Percentiles rank a stretch among this genome's conserved stretches.
Conservation (phyloP, 1,140 invertebrate species). For the Akabosia matsudoensis region DNA sequence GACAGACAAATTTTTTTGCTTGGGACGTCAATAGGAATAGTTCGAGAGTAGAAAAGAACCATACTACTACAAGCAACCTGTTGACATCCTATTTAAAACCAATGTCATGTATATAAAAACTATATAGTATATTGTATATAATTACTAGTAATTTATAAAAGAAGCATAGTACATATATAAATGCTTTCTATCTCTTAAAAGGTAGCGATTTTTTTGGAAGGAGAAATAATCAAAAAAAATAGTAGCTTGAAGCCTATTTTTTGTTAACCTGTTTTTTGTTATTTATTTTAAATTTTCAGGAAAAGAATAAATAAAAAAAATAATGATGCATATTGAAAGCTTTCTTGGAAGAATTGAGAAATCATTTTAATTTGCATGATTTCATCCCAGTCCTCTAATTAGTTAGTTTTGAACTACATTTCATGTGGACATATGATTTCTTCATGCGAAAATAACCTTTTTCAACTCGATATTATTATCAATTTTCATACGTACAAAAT, state of each 20-base stretch:
- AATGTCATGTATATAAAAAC: too few relatives aligned
- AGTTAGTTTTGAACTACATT: too few relatives aligned
- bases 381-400: too few relatives aligned
- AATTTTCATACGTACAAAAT: too few relatives aligned
- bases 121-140: background rate
- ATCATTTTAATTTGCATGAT: too few relatives aligned
- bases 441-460: too few relatives aligned
- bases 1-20: background rate
- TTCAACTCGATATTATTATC: too few relatives aligned
- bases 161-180: background rate
- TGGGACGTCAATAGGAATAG: too few relatives aligned
- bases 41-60: background rate
- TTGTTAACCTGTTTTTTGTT: slow-evolving; percentile 22
- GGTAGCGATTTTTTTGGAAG: background rate
- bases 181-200: background rate
- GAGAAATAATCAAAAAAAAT: background rate
- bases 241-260: slow-evolving; percentile 20
- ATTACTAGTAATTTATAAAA: background rate
- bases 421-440: too few relatives aligned
- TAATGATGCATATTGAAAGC: background rate
- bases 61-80: too few relatives aligned
- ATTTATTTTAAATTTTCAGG: background rate
- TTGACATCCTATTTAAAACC: too few relatives aligned
- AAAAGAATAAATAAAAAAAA: slow-evolving; percentile 5
- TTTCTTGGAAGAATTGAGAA: background rate